Evolutionary conservation across 2,888 invertebrate genomes (phyloP).

Genomic region (Orthosia gracilis): DNA sequence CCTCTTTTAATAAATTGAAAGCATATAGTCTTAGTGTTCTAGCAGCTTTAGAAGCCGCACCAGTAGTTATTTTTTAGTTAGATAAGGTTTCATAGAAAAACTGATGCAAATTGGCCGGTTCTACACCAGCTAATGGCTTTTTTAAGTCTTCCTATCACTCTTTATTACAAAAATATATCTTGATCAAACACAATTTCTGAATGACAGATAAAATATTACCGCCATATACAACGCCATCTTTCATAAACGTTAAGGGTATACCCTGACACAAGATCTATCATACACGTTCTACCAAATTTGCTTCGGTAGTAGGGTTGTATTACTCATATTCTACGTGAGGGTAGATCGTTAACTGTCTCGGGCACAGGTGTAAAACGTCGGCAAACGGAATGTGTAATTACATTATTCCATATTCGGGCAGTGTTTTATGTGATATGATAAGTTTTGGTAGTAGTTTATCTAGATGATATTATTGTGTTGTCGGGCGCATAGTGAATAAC

Average conservation of each 20-base stretch:
- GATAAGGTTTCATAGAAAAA: neutral
- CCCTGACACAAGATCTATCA: conserved; percentile 58
- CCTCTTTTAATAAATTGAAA: conserved; percentile 1
- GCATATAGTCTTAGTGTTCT: neutral
- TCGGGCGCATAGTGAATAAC: conserved; percentile 8
- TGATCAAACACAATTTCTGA: conserved; percentile 43
- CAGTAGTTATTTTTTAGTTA: neutral
- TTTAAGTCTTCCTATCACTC: neutral
- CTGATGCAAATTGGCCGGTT: too few species aligned
- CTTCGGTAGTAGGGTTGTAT: conserved; percentile 46
- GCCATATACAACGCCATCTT: conserved; percentile 43
- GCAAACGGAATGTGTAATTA: conserved; percentile 52
- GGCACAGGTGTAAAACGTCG: conserved; percentile 56
- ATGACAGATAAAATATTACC: conserved; percentile 55
- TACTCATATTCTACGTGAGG: conserved; percentile 52
- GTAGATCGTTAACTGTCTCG: conserved; percentile 58
- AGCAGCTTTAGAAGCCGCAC: neutral
- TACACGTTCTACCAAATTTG: conserved; percentile 56
- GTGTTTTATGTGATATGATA: conserved; percentile 9
- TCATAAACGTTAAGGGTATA: conserved; percentile 54
- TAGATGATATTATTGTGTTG: conserved; percentile 24
- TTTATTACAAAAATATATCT: conserved; percentile 44
- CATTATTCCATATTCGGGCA: conserved; percentile 38
- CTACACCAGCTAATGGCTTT: neutral
- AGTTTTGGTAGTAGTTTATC: conserved; percentile 13